Evolutionary conservation across 2,888 invertebrate genomes (phyloP), one percentile per base, ranked within the genome.

Genomic region (Pandemis cinnamomeana): DNA sequence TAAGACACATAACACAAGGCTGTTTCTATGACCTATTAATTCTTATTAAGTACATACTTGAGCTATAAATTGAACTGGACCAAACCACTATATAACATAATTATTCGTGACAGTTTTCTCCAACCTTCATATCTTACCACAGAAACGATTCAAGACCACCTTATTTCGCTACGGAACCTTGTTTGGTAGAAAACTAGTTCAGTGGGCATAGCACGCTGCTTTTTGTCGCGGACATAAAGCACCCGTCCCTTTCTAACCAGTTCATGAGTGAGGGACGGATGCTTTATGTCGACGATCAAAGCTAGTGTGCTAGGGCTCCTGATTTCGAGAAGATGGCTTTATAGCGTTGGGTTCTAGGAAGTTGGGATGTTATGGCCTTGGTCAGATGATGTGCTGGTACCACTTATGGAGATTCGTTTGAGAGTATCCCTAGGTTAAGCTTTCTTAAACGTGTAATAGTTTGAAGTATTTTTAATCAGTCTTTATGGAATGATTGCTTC

Each of bases 91-190:
- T n/a, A 27, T 20, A 3, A 58, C 58, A 68, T 58, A 61, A 69
- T 60, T 69, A 48, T 36, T 44, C 60, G 69, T 66, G 60, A 51
- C 67, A 71, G 71, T 71, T 71, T 61, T 41, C 71, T 67, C 58
- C 36, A n/a, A 67, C 51, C 48, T 69, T 69, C 69, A 66, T 73
- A 73, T 20, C 20, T 20, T 73, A 60, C 60, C 48, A 51, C 13
- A 6, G 11, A n/a, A 48, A 64, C 41, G 46, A 69, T 44, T 64
- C 46, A 27, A 61, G 64, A 66, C 66, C 73, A 64, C 69, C 73
- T 70, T 70, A 73, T 73, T 67, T n/a, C 62, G 67, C 27, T 10
- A 1, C 42, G 41, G 44, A 36, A 46, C 46, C 44, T 44, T 73
- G 64, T 72, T 69, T 69, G 72, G 72, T n/a, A 8, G 6, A 41